Evolutionary conservation across 2,888 invertebrate genomes (phyloP).

Genomic region (Apoda limacodes): DNA sequence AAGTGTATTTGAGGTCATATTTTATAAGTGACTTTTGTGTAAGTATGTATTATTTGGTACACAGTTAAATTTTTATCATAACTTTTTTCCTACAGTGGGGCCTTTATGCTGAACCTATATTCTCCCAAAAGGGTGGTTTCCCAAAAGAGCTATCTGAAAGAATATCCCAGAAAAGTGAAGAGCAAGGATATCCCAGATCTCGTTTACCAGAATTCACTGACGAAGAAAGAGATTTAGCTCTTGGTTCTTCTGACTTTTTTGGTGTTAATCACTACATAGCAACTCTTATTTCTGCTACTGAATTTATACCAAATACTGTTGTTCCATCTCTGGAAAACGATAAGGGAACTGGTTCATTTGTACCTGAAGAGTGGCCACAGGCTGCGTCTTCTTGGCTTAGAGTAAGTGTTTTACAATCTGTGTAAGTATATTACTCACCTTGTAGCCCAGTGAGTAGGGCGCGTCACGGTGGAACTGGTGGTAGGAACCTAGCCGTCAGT

Average conservation of each 20-base stretch:
- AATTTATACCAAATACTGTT: conserved; percentile 19
- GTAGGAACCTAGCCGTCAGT: no score
- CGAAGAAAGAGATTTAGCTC: conserved; percentile 37
- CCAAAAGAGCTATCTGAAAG: conserved; percentile 68
- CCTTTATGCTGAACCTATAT: conserved; percentile 62
- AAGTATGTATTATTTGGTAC: no score
- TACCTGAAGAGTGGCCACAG: conserved; percentile 23
- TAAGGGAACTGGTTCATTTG: conserved; percentile 18
- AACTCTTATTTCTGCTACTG: conserved; percentile 25
- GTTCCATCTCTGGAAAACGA: conserved; percentile 28
- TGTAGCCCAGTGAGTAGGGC: no score
- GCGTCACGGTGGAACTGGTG: no score
- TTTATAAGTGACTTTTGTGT: no score
- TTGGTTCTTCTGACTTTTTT: conserved; percentile 34
- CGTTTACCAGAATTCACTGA: no score
- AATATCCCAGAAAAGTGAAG: conserved; percentile 63
- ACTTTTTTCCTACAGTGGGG: no score
- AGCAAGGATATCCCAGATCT: conserved; percentile 66
- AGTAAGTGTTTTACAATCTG: no score
- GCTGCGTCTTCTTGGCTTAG: conserved; percentile 21
- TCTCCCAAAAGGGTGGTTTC: conserved; percentile 70
- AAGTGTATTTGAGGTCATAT: no score
- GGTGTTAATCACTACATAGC: conserved; percentile 75
- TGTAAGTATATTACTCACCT: conserved; percentile 1
- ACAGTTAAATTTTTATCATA: no score